These are phyloP conservation scores for Emmelina monodactyla DNA, from an alignment of 2,888 invertebrate genomes.

Conservation along the genomic window DNA sequence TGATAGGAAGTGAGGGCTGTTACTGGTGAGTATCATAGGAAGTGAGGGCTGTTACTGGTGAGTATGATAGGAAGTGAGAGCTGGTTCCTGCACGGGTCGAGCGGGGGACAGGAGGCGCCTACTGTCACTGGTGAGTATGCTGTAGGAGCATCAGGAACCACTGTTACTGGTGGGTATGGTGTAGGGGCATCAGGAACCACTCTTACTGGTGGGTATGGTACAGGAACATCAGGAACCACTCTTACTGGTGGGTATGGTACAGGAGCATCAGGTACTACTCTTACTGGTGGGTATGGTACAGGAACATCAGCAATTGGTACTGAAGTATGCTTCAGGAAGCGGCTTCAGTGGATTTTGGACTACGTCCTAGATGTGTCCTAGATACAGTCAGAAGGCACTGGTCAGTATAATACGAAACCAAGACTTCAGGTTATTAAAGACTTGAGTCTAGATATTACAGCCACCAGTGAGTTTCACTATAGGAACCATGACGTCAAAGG, in stretches of 20 bases:
- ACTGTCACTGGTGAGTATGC: constrained; percentile 57
- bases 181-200: neutral
- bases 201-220: constrained; percentile 30
- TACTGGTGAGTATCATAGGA: neutral
- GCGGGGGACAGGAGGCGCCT: constrained; percentile 48
- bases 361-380: too few species aligned
- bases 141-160: constrained; percentile 16
- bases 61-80: constrained; percentile 57
- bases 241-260: constrained; percentile 30
- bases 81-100: constrained; percentile 81
- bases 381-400: too few species aligned
- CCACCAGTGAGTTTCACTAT: too few species aligned
- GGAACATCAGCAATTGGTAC: too few species aligned
- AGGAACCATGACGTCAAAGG: too few species aligned
- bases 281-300: too few species aligned
- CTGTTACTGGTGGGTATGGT: neutral
- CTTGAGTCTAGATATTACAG: too few species aligned
- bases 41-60: constrained; percentile 22
- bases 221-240: neutral
- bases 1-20: constrained; percentile 15
- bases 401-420: too few species aligned
- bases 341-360: too few species aligned
- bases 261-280: neutral
- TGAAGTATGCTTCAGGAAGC: too few species aligned
- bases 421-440: too few species aligned